These are phyloP conservation scores for Aphelinus certus DNA, from an alignment of 1,140 invertebrate species.

Conservation along the genomic window DNA sequence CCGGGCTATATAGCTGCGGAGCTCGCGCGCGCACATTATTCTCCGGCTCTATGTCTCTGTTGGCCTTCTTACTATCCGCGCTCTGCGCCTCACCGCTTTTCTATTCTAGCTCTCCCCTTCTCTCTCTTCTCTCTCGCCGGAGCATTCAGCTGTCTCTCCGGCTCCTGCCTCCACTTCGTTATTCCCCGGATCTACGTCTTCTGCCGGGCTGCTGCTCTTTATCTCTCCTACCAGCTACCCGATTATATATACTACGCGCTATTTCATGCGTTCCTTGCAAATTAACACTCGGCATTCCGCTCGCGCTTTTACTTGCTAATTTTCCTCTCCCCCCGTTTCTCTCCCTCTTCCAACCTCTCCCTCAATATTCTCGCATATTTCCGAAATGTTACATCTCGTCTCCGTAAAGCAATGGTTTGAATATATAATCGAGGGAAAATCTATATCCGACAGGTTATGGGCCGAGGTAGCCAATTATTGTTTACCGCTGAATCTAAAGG, in stretches of 20 bases:
- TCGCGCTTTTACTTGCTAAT: not conserved
- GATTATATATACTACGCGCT: not conserved
- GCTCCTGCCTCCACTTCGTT: slow-evolving; percentile 3
- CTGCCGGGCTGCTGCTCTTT: slow-evolving; percentile 9
- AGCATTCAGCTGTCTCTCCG: slow-evolving; percentile 26
- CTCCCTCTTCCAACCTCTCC: too few relatives aligned
- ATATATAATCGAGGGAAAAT: too few relatives aligned
- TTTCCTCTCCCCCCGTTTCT: too few relatives aligned
- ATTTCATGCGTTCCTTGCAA: slow-evolving; percentile 10
- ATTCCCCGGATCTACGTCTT: slow-evolving; percentile 2
- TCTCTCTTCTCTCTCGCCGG: not conserved
- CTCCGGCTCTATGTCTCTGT: slow-evolving; percentile 9
- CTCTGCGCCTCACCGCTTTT: not conserved
- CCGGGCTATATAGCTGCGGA: not conserved
- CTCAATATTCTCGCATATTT: too few relatives aligned
- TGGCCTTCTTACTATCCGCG: not conserved
- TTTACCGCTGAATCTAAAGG: too few relatives aligned
- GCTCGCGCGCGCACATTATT: not conserved
- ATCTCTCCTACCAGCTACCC: not conserved
- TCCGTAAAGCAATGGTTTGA: too few relatives aligned
- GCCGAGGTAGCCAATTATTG: too few relatives aligned
- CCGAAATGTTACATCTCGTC: too few relatives aligned
- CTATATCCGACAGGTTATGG: too few relatives aligned
- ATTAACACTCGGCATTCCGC: slow-evolving; percentile 17
- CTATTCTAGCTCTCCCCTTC: not conserved